Base-by-base conservation (phyloP, 1,140 invertebrate species). In the Pseudomyrmex cubaensis region DNA sequence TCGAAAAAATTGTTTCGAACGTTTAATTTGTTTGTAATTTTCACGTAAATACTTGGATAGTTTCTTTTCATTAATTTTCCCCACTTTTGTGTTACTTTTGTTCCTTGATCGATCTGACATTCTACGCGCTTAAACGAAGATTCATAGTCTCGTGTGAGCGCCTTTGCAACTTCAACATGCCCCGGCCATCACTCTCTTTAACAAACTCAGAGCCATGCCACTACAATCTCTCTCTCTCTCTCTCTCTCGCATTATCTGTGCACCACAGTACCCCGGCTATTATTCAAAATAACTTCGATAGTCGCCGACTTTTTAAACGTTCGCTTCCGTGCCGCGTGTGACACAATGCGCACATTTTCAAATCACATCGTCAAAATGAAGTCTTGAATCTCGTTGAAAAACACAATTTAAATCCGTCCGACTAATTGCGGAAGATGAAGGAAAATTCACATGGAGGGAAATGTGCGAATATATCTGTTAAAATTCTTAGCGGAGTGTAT, bases 401-500 rank as follows among this genome's bases (percentile, higher is more conserved):
- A 10, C 59, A 0, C 9, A 77, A 56, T 20, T 44, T 17, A 54
- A 54, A 35, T 15, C 59, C 10, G 20, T 70, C 20, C 20, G 5
- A 5, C 35, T 57, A 22, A 57, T 17, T n/a, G 5, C 57, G 22
- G 4, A 59, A 70, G 17, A 66, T 2, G 64, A 1, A 15, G 70
- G 20, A 25, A 59, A 61, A 80, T 50, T 48, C 46, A 25, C 54
- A 46, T 20, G 17, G 22, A 4, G 35, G 0, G 35, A 35, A 35
- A 63, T 72, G 10, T 52, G 5, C 48, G 9, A 13, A 35, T 15
- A 63, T 66, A 78, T 61, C 35, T 35, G 67, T 22, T 75, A 80
- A 61, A 70, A 75, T 20, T 75, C 70, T 87, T 87, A 15, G 15
- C 57, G 46, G n/a, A 15, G 15, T 15, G 56, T 74, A 35, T 35